phyloP scores from a whole-genome alignment of 2,888 invertebrate genomes.

The Calameuta filiformis region DNA sequence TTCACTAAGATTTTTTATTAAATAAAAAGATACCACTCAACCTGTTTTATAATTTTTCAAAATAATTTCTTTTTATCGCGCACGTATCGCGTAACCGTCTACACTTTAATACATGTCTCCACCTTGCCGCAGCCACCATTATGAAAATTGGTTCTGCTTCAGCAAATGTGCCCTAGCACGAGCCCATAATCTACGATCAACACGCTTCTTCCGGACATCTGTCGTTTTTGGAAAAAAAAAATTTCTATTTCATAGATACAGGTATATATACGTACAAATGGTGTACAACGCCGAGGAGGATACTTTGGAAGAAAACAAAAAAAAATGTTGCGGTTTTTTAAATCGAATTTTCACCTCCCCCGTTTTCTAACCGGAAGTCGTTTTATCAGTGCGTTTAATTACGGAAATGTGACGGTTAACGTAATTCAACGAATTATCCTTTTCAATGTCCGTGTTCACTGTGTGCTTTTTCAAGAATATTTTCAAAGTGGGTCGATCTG shows the following conservation, averaged over 20 bases:
- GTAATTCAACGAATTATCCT: neutral
- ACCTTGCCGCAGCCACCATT: neutral
- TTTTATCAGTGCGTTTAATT: neutral
- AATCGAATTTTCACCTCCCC: neutral
- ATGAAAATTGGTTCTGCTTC: neutral
- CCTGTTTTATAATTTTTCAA: neutral
- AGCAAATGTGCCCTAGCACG: constrained; percentile 37
- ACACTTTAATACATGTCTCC: neutral
- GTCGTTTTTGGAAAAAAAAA: constrained; percentile 28
- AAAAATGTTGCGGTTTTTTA: neutral
- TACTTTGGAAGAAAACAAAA: neutral
- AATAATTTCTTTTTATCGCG: neutral
- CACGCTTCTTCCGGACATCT: constrained; percentile 44
- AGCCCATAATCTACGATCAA: constrained; percentile 38
- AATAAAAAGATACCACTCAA: neutral
- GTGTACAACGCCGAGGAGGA: neutral
- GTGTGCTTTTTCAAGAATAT: neutral
- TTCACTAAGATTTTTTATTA: neutral
- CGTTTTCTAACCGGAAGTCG: neutral
- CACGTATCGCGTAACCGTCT: neutral
- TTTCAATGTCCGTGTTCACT: neutral
- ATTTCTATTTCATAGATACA: neutral
- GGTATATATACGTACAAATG: neutral
- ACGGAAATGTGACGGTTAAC: neutral
- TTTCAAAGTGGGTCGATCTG: neutral